A percentile compares a stretch with the other conserved stretches of the same genome.
These are phyloP conservation scores for Halcyon senegalensis DNA, from an alignment of 2,113 vertebrate species.

Conservation along the genomic window DNA sequence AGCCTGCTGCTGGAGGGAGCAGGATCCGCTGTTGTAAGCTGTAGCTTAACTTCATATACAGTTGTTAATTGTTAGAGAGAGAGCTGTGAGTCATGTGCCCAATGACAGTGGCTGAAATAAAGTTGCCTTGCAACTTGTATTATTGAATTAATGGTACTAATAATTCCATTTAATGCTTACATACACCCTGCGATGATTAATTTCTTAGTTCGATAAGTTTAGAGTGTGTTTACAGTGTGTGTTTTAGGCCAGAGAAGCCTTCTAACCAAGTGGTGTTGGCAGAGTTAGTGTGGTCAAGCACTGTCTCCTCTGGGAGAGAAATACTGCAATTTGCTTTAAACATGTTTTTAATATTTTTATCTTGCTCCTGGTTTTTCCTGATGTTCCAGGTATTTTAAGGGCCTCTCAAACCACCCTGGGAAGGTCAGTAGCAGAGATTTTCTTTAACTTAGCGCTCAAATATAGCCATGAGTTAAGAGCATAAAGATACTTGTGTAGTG, in stretches of 20 bases:
- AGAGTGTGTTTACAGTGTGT: neutral
- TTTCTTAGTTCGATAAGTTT: neutral
- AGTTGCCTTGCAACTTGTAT: neutral
- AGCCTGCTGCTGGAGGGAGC: neutral
- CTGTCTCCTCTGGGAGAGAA: neutral
- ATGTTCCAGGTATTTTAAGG: neutral
- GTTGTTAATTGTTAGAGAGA: neutral
- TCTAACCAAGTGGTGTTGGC: neutral
- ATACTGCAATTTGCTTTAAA: neutral
- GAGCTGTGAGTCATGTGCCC: neutral
- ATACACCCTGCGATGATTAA: neutral
- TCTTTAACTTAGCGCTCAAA: neutral
- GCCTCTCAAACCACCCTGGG: neutral
- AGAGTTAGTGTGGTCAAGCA: neutral
- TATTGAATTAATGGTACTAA: neutral
- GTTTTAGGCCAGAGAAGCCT: neutral
- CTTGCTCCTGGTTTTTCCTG: neutral
- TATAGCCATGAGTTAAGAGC: neutral
- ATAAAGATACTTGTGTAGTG: neutral
- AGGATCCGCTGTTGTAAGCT: neutral
- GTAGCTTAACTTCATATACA: neutral
- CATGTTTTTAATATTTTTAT: rapidly evolving
- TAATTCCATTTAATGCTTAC: neutral
- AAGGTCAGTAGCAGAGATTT: neutral
- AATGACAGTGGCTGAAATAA: neutral